Evolutionary conservation across 2,888 invertebrate genomes (phyloP).

Genomic region (Serripes groenlandicus): DNA sequence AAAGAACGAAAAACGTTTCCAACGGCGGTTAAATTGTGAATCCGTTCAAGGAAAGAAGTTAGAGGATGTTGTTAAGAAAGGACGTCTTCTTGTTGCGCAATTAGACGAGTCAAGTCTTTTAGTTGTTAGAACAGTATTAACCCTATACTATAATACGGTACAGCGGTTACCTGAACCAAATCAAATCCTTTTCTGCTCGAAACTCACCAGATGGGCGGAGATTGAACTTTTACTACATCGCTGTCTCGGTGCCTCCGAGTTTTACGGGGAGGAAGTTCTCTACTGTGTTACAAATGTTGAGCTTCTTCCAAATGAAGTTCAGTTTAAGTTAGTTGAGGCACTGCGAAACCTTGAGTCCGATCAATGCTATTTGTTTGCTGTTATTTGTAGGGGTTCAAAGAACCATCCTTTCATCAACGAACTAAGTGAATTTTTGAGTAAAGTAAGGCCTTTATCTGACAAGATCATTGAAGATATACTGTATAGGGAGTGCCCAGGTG

Average conservation of each 20-base stretch:
- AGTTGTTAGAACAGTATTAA: conserved; percentile 66
- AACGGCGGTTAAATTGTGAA: conserved; percentile 24
- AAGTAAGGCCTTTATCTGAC: conserved; percentile 49
- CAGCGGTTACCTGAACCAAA: conserved; percentile 67
- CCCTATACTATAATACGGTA: conserved; percentile 66
- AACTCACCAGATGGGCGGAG: conserved; percentile 69
- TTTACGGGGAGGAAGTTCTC: conserved; percentile 18
- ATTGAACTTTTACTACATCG: conserved; percentile 63
- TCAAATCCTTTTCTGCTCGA: conserved; percentile 69
- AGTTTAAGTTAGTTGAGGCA: conserved; percentile 65
- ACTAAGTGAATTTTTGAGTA: conserved; percentile 31
- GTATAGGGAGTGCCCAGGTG: conserved; percentile 41
- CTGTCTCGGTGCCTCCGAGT: conserved; percentile 51
- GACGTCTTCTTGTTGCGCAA: conserved; percentile 60
- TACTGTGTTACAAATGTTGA: conserved; percentile 73
- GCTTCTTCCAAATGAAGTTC: conserved; percentile 64
- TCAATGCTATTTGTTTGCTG: conserved; percentile 46
- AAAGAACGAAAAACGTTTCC: conserved; percentile 8
- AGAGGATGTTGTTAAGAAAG: conserved; percentile 62
- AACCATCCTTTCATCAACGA: conserved; percentile 69
- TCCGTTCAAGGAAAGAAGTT: conserved; percentile 31
- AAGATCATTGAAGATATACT: conserved; percentile 34
- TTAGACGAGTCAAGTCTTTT: conserved; percentile 64
- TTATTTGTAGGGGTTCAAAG: conserved; percentile 68
- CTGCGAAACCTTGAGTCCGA: conserved; percentile 36